A percentile compares a stretch with the other conserved stretches of the same genome.
These are phyloP conservation scores for Microcebus ravelobensis DNA, from an alignment of 2,113 vertebrate genomes.

Conservation along the genomic window DNA sequence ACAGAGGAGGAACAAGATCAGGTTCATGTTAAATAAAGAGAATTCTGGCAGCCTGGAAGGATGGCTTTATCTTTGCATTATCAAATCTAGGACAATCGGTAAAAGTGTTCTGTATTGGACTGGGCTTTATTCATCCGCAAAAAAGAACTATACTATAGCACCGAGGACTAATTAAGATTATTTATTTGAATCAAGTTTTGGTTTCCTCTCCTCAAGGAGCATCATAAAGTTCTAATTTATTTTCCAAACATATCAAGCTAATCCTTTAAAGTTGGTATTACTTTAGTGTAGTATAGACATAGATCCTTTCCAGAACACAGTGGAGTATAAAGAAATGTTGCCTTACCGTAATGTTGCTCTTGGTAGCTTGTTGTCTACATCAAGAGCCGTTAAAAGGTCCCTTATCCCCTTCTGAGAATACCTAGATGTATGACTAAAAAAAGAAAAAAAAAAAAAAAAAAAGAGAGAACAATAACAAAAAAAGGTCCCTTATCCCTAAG, in stretches of 20 bases:
- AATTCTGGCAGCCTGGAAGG: not conserved
- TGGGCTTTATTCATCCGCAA: not conserved
- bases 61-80: not conserved
- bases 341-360: not conserved
- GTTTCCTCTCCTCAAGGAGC: not conserved
- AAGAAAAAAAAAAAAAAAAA: no score
- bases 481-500: not conserved
- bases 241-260: constrained; percentile 3
- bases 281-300: not conserved
- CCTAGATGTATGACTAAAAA: no score
- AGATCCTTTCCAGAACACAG: not conserved
- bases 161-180: not conserved
- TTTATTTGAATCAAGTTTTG: constrained; percentile 11
- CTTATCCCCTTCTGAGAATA: not conserved
- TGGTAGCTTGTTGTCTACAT: not conserved
- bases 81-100: not conserved
- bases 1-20: not conserved
- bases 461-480: not conserved
- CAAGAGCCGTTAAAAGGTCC: not conserved
- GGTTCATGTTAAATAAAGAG: not conserved
- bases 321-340: not conserved
- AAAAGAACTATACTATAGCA: not conserved
- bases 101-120: not conserved
- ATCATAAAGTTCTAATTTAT: not conserved
- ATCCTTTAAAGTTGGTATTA: not conserved